phyloP scores from a whole-genome alignment of 64 coral and sea anemone genomes.

The Acropora tenuis region DNA sequence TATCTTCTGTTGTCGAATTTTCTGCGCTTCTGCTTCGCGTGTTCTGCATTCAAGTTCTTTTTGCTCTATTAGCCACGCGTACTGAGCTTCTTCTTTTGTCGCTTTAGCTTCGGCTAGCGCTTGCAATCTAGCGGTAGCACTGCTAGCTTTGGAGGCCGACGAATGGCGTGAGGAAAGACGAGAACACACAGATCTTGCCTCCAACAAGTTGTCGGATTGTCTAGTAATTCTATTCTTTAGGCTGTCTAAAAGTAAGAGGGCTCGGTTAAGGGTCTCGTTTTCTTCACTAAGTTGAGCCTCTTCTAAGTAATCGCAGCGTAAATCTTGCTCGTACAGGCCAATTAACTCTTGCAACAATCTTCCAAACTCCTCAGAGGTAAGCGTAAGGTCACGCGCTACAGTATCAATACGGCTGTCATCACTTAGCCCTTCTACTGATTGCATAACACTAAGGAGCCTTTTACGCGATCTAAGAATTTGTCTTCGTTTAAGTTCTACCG shows the following conservation, averaged over 20 bases:
- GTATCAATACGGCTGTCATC: slow-evolving; percentile 29
- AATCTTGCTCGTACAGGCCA: slow-evolving; percentile 48
- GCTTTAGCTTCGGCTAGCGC: slow-evolving; percentile 20
- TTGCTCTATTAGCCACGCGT: neutral
- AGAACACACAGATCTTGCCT: slow-evolving; percentile 29
- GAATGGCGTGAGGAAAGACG: slow-evolving; percentile 11
- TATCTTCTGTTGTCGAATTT: slow-evolving; percentile 12
- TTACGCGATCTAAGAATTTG: slow-evolving; percentile 10
- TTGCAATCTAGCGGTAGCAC: slow-evolving; percentile 3
- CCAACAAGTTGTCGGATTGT: slow-evolving; percentile 68
- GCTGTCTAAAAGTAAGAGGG: slow-evolving; percentile 35
- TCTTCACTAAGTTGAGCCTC: slow-evolving; percentile 39
- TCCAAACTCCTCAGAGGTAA: slow-evolving; percentile 44
- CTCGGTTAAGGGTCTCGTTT: slow-evolving; percentile 13
- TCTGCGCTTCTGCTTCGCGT: slow-evolving; percentile 1
- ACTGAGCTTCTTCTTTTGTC: slow-evolving; percentile 10
- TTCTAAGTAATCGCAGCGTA: slow-evolving; percentile 17
- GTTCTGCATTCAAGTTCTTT: slow-evolving; percentile 3
- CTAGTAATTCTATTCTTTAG: slow-evolving; percentile 42
- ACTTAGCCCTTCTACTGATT: slow-evolving; percentile 45
- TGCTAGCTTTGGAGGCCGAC: slow-evolving; percentile 9
- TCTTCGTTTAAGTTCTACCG: slow-evolving; percentile 8
- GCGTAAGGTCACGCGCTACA: slow-evolving; percentile 23
- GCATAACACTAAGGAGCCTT: slow-evolving; percentile 33
- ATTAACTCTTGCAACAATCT: slow-evolving; percentile 40